A percentile compares a stretch with the other conserved stretches of the same genome.
These are phyloP conservation scores for Enteromius radiatus DNA, from an alignment of 2,797 vertebrate genomes.

Conservation along the genomic window DNA sequence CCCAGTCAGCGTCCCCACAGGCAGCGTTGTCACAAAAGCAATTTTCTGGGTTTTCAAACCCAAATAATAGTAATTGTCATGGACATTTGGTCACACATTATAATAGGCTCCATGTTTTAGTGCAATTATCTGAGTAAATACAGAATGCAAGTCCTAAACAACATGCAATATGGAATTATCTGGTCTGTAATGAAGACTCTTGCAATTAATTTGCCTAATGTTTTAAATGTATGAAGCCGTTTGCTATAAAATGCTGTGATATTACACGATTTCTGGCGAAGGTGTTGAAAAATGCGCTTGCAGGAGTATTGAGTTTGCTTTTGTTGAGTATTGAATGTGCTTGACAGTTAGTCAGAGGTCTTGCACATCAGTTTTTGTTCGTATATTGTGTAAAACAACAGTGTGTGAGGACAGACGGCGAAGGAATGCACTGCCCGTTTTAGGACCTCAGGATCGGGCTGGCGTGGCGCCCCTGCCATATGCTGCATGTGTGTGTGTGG, in stretches of 20 bases:
- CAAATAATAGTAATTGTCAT: constrained; percentile 36
- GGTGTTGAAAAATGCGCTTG: neutral
- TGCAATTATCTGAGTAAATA: constrained; percentile 31
- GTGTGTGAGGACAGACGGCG: constrained; percentile 14
- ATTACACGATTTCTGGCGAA: constrained; percentile 4
- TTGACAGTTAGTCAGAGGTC: constrained; percentile 5
- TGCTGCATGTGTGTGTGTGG: constrained; percentile 38
- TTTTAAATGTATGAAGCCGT: neutral
- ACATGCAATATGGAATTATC: neutral
- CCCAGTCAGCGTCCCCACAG: constrained; percentile 36
- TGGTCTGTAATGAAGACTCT: neutral
- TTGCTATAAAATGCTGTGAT: neutral
- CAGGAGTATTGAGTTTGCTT: constrained; percentile 16
- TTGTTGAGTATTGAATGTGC: neutral
- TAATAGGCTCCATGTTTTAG: constrained; percentile 33
- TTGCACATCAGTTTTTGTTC: constrained; percentile 17
- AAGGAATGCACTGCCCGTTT: constrained; percentile 46
- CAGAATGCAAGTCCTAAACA: neutral
- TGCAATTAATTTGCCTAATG: neutral
- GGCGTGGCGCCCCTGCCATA: constrained; percentile 46
- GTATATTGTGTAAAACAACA: constrained; percentile 7
- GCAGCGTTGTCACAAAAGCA: constrained; percentile 44
- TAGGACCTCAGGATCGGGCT: constrained; percentile 19
- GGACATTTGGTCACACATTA: constrained; percentile 20
- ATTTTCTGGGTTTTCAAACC: constrained; percentile 46